Conservation (phyloP, 2,113 vertebrate genomes). For the Tupaia chinensis region DNA sequence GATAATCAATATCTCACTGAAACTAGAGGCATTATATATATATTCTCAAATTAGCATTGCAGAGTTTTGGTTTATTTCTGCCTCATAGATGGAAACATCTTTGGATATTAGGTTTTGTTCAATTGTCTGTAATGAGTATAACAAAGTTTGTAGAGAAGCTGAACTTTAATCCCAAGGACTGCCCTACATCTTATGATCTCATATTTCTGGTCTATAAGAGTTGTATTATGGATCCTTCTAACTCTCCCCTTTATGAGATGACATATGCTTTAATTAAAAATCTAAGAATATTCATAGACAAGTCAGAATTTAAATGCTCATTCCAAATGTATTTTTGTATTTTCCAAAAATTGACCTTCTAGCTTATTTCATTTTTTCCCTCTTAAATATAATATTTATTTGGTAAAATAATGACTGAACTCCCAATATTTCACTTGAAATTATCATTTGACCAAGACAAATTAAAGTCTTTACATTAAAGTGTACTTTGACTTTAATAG, state of each 20-base stretch:
- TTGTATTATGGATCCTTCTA: not conserved
- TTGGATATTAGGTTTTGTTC: not conserved
- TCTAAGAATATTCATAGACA: not conserved
- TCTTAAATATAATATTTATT: constrained; percentile 25
- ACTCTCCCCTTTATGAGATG: not conserved
- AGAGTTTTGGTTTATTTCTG: not conserved
- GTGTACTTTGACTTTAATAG: not conserved
- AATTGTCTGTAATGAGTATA: constrained; percentile 17
- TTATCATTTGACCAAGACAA: not conserved
- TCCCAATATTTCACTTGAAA: constrained; percentile 48
- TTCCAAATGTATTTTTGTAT: not conserved
- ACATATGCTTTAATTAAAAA: not conserved
- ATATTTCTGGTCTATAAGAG: not conserved
- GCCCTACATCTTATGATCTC: not conserved
- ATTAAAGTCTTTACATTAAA: constrained; percentile 36
- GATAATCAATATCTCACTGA: not conserved
- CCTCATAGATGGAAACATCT: not conserved
- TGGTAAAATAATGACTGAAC: not conserved
- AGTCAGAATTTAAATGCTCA: not conserved
- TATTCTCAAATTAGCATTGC: not conserved
- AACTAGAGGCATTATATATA: not conserved
- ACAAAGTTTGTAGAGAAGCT: not conserved
- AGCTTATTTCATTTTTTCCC: constrained; percentile 9
- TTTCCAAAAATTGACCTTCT: constrained; percentile 9
- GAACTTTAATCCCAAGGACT: not conserved